Evolutionary conservation across 2,888 invertebrate genomes (phyloP).

Genomic region (Drosophila infuscata): DNA sequence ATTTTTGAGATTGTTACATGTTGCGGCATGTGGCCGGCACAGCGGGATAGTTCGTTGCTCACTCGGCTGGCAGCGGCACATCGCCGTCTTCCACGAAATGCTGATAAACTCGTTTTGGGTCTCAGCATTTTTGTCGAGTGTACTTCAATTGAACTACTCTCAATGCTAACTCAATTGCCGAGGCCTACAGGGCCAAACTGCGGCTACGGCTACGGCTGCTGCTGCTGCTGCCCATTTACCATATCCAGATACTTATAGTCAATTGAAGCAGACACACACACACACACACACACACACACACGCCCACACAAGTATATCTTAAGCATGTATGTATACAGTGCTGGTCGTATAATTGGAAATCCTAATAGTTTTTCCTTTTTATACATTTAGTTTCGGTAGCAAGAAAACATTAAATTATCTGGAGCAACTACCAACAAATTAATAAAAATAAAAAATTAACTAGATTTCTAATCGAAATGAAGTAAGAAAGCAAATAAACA

Average conservation of each 20-base stretch:
- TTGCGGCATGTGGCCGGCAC: slow-evolving; percentile 37
- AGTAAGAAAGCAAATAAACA: neutral
- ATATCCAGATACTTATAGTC: slow-evolving; percentile 55
- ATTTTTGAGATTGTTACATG: slow-evolving; percentile 43
- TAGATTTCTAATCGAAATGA: neutral
- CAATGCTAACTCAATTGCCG: slow-evolving; percentile 78
- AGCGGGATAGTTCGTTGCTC: slow-evolving; percentile 45
- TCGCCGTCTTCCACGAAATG: slow-evolving; percentile 64
- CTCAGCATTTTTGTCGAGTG: slow-evolving; percentile 66
- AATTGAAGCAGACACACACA: slow-evolving; percentile 54
- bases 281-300: slow-evolving; percentile 7
- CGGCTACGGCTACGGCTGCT: slow-evolving; percentile 1
- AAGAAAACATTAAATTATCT: neutral
- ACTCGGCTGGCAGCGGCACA: slow-evolving; percentile 22
- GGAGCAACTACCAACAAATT: neutral
- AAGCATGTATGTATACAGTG: neutral
- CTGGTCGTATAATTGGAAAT: neutral
- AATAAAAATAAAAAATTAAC: neutral
- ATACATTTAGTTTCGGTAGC: neutral
- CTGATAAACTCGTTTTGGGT: slow-evolving; percentile 70
- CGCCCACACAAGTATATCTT: neutral
- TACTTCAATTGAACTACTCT: slow-evolving; percentile 75
- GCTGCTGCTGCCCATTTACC: slow-evolving; percentile 58
- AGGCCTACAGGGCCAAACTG: slow-evolving; percentile 60
- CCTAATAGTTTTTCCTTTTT: neutral